Evolutionary conservation across 2,888 invertebrate genomes (phyloP).

Genomic region (Alloplasta piceator): DNA sequence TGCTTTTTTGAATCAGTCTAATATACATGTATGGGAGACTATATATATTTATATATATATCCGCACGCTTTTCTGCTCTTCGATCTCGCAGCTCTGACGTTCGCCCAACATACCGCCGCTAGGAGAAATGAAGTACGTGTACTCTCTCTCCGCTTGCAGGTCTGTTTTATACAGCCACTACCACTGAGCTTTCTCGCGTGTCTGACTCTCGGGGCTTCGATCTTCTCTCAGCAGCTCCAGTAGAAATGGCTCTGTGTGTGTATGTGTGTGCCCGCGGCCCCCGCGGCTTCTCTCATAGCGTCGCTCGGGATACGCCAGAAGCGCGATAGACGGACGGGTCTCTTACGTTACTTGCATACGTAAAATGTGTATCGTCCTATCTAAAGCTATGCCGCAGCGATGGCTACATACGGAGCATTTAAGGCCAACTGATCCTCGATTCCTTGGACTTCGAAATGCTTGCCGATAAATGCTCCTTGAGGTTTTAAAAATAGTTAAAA

Average conservation of each 20-base stretch:
- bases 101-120: not conserved
- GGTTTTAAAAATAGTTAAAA: no score
- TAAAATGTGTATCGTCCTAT: constrained; percentile 37
- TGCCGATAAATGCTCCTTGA: no score
- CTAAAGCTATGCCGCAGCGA: constrained; percentile 1
- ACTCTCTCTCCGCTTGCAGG: constrained; percentile 2
- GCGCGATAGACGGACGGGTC: constrained; percentile 32
- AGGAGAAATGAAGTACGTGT: constrained; percentile 21
- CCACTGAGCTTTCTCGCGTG: not conserved
- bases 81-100: constrained; percentile 33
- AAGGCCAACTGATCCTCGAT: no score
- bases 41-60: constrained; percentile 4
- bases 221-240: not conserved
- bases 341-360: constrained; percentile 47
- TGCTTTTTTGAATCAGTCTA: no score
- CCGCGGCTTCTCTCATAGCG: constrained; percentile 19
- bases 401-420: no score
- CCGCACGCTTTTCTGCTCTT: constrained; percentile 36
- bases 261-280: not conserved
- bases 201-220: constrained; percentile 11
- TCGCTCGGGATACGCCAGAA: constrained; percentile 29
- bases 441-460: no score
- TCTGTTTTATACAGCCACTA: constrained; percentile 28
- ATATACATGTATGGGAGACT: not conserved
- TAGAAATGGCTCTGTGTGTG: not conserved